Percentiles rank a stretch among this genome's conserved stretches.
phyloP scores from a whole-genome alignment of 2,888 invertebrate species.

The Meandrusa payeni region DNA sequence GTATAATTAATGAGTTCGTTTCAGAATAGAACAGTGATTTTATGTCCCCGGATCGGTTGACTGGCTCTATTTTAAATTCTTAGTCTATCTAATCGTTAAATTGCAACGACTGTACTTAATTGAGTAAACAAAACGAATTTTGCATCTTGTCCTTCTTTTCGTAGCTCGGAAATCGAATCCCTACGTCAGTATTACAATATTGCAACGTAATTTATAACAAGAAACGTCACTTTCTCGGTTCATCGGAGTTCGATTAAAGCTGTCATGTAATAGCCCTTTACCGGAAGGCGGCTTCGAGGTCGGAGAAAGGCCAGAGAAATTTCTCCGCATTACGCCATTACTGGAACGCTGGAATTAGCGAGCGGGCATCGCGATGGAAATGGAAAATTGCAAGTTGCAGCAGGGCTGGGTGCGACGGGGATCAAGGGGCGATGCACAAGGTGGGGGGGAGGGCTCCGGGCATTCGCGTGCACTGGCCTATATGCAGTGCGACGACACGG shows the following conservation, averaged over 20 bases:
- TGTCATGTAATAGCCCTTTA: constrained; percentile 39
- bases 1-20: constrained; percentile 38
- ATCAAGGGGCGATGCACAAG: constrained; percentile 27
- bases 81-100: too few relatives aligned
- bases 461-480: constrained; percentile 80
- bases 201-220: background rate
- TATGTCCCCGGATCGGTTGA: too few relatives aligned
- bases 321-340: constrained; percentile 63
- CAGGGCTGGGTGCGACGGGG: constrained; percentile 30
- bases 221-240: constrained; percentile 15
- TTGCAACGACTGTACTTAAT: too few relatives aligned
- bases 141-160: too few relatives aligned
- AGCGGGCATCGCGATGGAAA: constrained; percentile 71
- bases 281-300: constrained; percentile 47
- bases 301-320: constrained; percentile 65
- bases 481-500: constrained; percentile 80
- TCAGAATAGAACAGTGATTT: constrained; percentile 22
- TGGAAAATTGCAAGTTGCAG: constrained; percentile 70
- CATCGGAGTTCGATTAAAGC: constrained; percentile 16
- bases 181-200: too few relatives aligned
- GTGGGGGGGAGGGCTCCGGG: constrained; percentile 49
- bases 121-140: too few relatives aligned
- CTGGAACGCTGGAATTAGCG: constrained; percentile 61
- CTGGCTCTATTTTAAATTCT: too few relatives aligned
- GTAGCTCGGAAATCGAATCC: too few relatives aligned